Evolutionary conservation across 92 coral and sea anemone genomes (phyloP), one percentile per base, ranked within the genome.

Genomic region (Phenganax stokvisi): DNA sequence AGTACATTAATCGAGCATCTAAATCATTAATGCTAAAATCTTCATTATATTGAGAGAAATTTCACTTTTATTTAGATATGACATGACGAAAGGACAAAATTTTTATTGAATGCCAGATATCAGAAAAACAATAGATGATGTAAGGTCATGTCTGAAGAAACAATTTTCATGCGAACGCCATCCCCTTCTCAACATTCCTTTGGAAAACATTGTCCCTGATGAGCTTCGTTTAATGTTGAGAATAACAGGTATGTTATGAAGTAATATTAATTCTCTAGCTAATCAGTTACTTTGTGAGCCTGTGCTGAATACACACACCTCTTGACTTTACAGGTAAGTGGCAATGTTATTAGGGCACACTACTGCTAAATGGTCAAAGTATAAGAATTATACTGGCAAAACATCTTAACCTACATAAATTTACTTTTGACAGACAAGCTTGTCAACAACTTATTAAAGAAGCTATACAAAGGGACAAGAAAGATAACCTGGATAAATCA

Each of bases 401-500:
- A 37, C 47, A 61, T 61, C 67, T 28, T 28, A 61, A 5, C 67
- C 15, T 28, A 15, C 67, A 17, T 61, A 58, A 12, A 58, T n/a
- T 20, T 2, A 58, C 2, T 58, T n/a, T 12, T 58, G 63, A 58
- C 63, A 86, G 89, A 89, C 31, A 84, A 83, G 51, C 85, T 83
- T 4, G 79, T 75, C 44, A 76, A 72, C 25, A 86, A 85, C 73
- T 82, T 79, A 57, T 89, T 29, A 68, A 56, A 31, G 89, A 85
- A 52, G 87, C 91, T 44, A 13, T 88, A 9, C 56, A 52, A 16
- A 12, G 89, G 77, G 89, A 89, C 76, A 79, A 72, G 64, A 74
- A 74, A 37, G 92, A 86, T 17, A 88, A 85, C 84, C 80, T 61
- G 16, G 63, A 88, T 37, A 88, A 76, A 51, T 69, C 91, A 29